These are phyloP conservation scores for Dicycla oo DNA, from an alignment of 2,888 invertebrate species.

Conservation along the genomic window DNA sequence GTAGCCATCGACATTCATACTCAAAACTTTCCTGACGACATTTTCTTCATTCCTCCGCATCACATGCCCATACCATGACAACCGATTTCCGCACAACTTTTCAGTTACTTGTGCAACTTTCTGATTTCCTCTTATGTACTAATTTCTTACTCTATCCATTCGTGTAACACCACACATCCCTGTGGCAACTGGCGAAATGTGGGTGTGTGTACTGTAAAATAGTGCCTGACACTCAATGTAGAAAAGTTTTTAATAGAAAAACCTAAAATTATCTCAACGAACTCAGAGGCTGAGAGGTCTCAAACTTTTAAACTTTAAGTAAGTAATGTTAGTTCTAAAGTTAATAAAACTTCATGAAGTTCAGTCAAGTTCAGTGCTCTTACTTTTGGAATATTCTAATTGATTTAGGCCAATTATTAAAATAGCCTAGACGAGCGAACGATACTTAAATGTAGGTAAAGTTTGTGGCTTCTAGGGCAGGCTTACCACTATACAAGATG, in stretches of 20 bases:
- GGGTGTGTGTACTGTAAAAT: not conserved
- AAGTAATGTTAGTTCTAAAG: conserved; percentile 3
- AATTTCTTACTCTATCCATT: too few species aligned
- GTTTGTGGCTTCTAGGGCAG: not conserved
- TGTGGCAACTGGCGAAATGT: too few species aligned
- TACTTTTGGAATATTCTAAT: not conserved
- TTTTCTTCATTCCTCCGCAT: too few species aligned
- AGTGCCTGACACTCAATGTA: not conserved
- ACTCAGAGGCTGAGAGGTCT: not conserved
- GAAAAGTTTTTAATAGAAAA: not conserved
- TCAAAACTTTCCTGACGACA: too few species aligned
- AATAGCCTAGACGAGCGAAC: not conserved
- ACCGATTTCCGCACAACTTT: too few species aligned
- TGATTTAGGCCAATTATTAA: not conserved
- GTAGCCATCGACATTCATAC: too few species aligned
- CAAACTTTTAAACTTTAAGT: not conserved
- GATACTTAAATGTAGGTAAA: not conserved
- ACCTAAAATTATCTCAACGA: not conserved
- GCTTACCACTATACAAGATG: not conserved
- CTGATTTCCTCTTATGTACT: too few species aligned
- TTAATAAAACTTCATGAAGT: not conserved
- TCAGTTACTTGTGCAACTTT: too few species aligned
- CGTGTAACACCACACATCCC: too few species aligned
- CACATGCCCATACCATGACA: too few species aligned
- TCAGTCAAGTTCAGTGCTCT: not conserved